phyloP scores from a whole-genome alignment of 2,113 vertebrate genomes.

The rat (Rattus norvegicus) region DNA sequence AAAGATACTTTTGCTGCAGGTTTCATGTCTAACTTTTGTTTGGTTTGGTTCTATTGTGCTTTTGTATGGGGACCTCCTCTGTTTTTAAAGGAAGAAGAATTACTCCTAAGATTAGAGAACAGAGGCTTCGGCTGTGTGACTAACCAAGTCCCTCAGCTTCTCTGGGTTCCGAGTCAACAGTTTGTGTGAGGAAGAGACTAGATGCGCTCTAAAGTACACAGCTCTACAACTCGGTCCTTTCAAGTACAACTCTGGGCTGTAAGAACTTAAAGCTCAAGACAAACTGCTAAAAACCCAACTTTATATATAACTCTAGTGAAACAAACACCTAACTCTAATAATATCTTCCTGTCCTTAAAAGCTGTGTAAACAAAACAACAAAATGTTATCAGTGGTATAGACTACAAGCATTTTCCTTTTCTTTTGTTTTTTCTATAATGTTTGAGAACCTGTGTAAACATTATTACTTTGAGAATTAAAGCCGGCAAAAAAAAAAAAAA shows the following conservation, averaged over 20 bases:
- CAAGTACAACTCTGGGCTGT: neutral
- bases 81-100: constrained; percentile 61
- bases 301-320: constrained; percentile 15
- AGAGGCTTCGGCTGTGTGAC: constrained; percentile 52
- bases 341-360: neutral
- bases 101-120: constrained; percentile 45
- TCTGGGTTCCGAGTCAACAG: constrained; percentile 56
- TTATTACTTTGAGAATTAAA: constrained; percentile 49
- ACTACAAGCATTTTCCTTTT: neutral
- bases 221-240: neutral
- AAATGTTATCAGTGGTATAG: constrained; percentile 27
- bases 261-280: constrained; percentile 47
- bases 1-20: neutral
- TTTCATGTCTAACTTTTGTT: constrained; percentile 60
- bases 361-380: neutral
- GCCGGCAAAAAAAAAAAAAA: neutral
- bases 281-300: constrained; percentile 9
- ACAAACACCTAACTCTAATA: constrained; percentile 57
- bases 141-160: constrained; percentile 53
- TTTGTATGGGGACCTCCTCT: constrained; percentile 54
- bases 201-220: constrained; percentile 38
- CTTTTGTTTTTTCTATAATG: constrained; percentile 39
- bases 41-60: constrained; percentile 23
- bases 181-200: constrained; percentile 53
- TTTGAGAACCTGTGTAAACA: constrained; percentile 36